Conservation (phyloP, 2,797 vertebrate species). For the Bradypodion ventrale region DNA sequence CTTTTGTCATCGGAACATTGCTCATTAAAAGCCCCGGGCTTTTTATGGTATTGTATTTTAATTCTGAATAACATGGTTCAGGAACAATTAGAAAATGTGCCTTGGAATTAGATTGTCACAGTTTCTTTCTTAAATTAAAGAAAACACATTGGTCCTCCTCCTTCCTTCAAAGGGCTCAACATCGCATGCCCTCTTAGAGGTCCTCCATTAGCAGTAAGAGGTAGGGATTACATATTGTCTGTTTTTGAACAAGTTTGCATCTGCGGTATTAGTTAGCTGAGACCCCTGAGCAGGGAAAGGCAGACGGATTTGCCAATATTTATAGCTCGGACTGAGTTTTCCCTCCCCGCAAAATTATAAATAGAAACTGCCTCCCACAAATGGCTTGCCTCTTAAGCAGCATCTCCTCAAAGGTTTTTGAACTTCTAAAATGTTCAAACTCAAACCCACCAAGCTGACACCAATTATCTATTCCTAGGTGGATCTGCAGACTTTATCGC, state of each 20-base stretch:
- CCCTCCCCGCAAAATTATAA: neutral
- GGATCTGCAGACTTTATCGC: neutral
- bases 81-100: conserved; percentile 56
- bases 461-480: neutral
- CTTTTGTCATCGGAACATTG: conserved; percentile 67
- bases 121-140: conserved; percentile 22
- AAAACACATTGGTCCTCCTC: neutral
- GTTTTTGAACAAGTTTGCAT: neutral
- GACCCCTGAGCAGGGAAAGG: neutral
- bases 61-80: conserved; percentile 56
- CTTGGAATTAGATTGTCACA: conserved; percentile 56
- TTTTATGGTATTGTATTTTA: conserved; percentile 34
- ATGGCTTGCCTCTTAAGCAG: neutral
- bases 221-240: neutral
- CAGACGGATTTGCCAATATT: neutral
- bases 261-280: neutral
- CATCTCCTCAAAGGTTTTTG: neutral
- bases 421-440: neutral
- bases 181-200: conserved; percentile 16
- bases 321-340: rapidly evolving
- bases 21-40: conserved; percentile 65
- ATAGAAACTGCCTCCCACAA: neutral
- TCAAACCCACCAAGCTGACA: too few species aligned
- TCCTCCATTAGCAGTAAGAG: conserved; percentile 21
- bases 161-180: conserved; percentile 17